Percentiles rank a stretch among this genome's conserved stretches.
phyloP scores from a whole-genome alignment of 2,888 invertebrate species.

The Dicyrtomina minuta region DNA sequence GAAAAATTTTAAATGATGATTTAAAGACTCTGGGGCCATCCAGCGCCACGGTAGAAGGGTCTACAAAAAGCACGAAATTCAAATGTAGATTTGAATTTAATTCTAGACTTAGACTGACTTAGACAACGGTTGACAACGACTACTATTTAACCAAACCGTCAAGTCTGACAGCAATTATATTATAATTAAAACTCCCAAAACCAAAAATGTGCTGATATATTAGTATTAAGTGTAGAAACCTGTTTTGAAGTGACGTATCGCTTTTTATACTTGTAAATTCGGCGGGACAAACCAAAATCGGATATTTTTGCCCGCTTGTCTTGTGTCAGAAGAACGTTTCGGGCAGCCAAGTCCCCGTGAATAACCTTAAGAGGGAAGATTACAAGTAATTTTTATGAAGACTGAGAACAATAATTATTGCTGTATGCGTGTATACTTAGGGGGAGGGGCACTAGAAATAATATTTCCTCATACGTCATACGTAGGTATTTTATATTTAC shows the following conservation, averaged over 20 bases:
- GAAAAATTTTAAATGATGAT: neutral
- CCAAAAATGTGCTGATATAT: too few species aligned
- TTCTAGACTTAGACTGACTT: neutral
- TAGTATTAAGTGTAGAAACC: too few species aligned
- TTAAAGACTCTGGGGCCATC: conserved; percentile 18
- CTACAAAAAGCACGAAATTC: neutral
- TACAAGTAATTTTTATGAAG: too few species aligned
- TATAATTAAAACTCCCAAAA: neutral
- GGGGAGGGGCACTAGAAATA: too few species aligned
- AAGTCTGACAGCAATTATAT: neutral
- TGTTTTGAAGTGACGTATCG: neutral
- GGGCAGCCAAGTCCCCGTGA: conserved; percentile 16
- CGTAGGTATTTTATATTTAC: neutral
- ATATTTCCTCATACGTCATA: too few species aligned
- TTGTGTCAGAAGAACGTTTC: conserved; percentile 10
- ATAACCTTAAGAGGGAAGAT: conserved; percentile 9
- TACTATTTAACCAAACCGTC: neutral
- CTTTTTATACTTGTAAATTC: conserved; percentile 9
- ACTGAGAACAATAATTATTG: neutral
- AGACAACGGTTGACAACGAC: neutral
- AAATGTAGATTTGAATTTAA: neutral
- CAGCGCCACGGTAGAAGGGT: conserved; percentile 15
- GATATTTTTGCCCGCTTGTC: conserved; percentile 24
- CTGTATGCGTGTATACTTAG: too few species aligned
- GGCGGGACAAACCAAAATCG: conserved; percentile 23